Percentiles rank a stretch among this genome's conserved stretches.
Evolutionary conservation across 2,797 vertebrate genomes (phyloP).

Genomic region (Brotogeris chrysoptera): DNA sequence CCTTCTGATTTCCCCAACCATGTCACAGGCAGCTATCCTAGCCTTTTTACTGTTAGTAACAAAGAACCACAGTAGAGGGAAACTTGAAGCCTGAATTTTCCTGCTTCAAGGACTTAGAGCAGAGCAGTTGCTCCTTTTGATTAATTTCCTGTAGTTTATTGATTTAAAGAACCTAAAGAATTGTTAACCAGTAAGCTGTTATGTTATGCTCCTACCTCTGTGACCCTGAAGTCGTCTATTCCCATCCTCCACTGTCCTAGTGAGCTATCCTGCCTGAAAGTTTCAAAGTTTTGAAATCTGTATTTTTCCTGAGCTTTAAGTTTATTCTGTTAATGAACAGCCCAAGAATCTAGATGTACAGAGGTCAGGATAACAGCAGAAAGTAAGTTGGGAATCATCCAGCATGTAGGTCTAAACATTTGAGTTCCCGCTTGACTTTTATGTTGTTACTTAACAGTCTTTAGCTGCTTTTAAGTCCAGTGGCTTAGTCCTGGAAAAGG

Average conservation of each 20-base stretch:
- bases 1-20: not conserved
- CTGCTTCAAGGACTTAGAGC: constrained; percentile 3
- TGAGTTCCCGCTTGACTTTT: not conserved
- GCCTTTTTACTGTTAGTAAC: not conserved
- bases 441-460: not conserved
- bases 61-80: constrained; percentile 2
- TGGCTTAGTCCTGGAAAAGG: not conserved
- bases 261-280: not conserved
- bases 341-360: not conserved
- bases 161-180: constrained; percentile 36
- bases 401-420: not conserved
- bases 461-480: not conserved
- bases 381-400: not conserved
- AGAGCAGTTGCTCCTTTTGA: constrained; percentile 32
- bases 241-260: not conserved
- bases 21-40: not conserved
- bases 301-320: not conserved
- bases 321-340: constrained; percentile 1
- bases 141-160: constrained; percentile 38
- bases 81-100: not conserved
- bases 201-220: not conserved
- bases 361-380: not conserved
- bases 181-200: constrained; percentile 15
- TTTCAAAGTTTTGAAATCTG: not conserved
- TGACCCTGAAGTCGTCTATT: not conserved